These are phyloP conservation scores for Notothenia rossii DNA, from an alignment of 2,113 vertebrate genomes.

Conservation along the genomic window DNA sequence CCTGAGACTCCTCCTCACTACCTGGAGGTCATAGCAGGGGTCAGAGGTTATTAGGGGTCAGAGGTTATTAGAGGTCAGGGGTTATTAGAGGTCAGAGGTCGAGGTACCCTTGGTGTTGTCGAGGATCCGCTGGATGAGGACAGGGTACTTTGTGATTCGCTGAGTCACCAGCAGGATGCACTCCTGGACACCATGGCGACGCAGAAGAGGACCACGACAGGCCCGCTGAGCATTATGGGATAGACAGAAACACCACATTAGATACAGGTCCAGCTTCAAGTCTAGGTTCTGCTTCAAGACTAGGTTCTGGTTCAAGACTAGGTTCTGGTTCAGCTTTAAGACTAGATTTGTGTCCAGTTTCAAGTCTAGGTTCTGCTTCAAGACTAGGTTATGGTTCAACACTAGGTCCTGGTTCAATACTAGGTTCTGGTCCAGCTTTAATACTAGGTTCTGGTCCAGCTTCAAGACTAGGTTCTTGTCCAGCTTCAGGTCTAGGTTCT, in stretches of 20 bases:
- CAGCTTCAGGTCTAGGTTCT: no score
- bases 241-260: background rate
- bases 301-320: no score
- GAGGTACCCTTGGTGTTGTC: constrained; percentile 91
- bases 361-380: no score
- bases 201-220: constrained; percentile 87
- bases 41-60: background rate
- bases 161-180: constrained; percentile 96
- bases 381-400: no score
- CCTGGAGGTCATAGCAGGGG: constrained; percentile 72
- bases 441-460: no score
- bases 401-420: no score
- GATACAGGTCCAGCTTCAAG: background rate
- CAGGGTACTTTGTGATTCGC: constrained; percentile 95
- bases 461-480: no score
- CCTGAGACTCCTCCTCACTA: constrained; percentile 84
- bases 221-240: constrained; percentile 82
- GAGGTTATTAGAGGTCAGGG: background rate
- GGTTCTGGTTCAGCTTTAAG: background rate
- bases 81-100: background rate
- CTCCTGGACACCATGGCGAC: constrained; percentile 92
- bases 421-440: no score
- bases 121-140: constrained; percentile 91
- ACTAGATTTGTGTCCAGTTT: no score
- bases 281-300: no score